Base-by-base conservation (phyloP, 2,113 vertebrate genomes). In the Reinhardtius hippoglossoides region DNA sequence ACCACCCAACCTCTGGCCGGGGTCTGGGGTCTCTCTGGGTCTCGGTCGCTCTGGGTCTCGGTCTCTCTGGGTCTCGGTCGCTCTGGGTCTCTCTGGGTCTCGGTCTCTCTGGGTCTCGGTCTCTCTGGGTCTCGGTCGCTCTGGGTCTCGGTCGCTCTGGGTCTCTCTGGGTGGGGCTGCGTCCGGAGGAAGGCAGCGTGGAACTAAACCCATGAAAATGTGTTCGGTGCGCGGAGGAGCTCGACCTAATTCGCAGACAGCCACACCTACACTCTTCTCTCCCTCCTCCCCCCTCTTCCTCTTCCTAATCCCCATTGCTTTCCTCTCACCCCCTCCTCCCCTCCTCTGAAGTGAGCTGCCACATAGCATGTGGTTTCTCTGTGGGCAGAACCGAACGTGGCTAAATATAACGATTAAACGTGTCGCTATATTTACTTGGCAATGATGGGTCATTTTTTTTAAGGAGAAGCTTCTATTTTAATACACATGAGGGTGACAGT, bases 171-270 rank as follows among this genome's bases (percentile, higher is more conserved):
- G 79, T 65, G 84, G 81, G 82, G 83, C 63, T 42, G 73, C 9
- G 55, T 5, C 4, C 18, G 4, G 60, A 31, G 24, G 50, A 15
- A 37, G 5, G 42, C 21, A 40, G 15, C 20, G 61, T 67, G 62
- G 40, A 37, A 12, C 59, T 16, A 20, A 59, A 68, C 50, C 27
- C 31, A 46, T 61, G 57, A 69, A 73, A n/a, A 64, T 57, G 68
- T 40, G 67, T 76, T 81, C 54, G 20, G 40, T 48, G 73, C 23
- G 72, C 48, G 46, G 58, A 76, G 78, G 68, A 46, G 54, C 71
- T 83, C 86, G 83, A 93, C 88, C 86, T 81, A 79, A 79, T 92
- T 94, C 79, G 18, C 48, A 59, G 42, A 84, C 78, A 67, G 77
- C 84, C 91, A 92, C 91, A 88, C 92, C 92, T 85, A 84, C 83